Conservation (phyloP, 2,888 invertebrate genomes). For the Rhagophthalmus giganteus region DNA sequence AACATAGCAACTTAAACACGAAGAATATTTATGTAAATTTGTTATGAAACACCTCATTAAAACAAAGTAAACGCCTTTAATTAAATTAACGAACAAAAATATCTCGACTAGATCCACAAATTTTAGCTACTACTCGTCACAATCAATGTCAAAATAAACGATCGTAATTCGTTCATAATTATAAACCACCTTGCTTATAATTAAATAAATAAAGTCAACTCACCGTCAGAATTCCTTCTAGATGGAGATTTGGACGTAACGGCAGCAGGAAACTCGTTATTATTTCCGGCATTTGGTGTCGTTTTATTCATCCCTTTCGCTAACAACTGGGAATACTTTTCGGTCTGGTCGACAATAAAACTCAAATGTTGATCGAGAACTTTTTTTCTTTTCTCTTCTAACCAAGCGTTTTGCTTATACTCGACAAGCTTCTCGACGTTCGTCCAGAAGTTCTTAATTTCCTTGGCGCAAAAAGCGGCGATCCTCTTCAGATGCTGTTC, state of each 20-base stretch:
- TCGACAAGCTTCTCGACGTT: constrained; percentile 97
- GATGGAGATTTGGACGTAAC: constrained; percentile 58
- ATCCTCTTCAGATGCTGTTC: constrained; percentile 83
- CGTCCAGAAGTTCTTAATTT: constrained; percentile 92
- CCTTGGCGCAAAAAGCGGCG: constrained; percentile 89
- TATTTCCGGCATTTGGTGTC: constrained; percentile 40
- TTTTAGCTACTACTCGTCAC: no score
- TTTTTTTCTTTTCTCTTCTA: constrained; percentile 93
- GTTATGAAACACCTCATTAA: no score
- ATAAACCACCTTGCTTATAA: not conserved
- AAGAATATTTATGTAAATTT: no score
- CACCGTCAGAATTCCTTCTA: constrained; percentile 58
- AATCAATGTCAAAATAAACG: constrained; percentile 6
- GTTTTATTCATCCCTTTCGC: constrained; percentile 81
- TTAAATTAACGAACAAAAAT: no score
- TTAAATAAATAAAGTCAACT: constrained; percentile 1
- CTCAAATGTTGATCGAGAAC: constrained; percentile 95
- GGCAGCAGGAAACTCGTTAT: constrained; percentile 53
- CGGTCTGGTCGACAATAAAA: constrained; percentile 97
- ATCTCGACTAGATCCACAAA: no score
- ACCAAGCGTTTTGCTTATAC: constrained; percentile 86
- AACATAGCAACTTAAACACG: no score
- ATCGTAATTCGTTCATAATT: constrained; percentile 24
- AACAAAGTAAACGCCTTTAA: no score
- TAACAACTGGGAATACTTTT: constrained; percentile 90